phyloP scores from a whole-genome alignment of 2,797 vertebrate genomes.

The Coregonus suidteri region DNA sequence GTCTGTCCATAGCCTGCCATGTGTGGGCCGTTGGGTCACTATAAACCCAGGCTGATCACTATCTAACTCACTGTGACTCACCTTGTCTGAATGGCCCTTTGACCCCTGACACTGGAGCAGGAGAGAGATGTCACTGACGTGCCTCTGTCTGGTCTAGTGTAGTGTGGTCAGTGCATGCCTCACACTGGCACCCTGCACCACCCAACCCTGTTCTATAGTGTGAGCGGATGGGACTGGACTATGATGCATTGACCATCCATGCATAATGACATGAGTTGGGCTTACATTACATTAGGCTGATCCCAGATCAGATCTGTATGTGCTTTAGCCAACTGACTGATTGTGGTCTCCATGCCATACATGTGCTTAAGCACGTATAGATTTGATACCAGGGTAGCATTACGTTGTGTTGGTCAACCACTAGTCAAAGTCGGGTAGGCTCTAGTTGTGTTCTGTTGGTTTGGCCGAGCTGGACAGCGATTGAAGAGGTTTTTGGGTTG shows the following conservation, averaged over 20 bases:
- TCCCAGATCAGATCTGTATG: too few species aligned
- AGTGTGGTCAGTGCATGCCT: not conserved
- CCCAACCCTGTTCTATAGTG: not conserved
- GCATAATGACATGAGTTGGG: not conserved
- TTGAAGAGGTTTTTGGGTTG: not conserved
- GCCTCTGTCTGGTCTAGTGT: slow-evolving; percentile 21
- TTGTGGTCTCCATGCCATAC: too few species aligned
- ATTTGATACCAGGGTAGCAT: too few species aligned
- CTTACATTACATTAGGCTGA: too few species aligned
- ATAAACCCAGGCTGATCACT: slow-evolving; percentile 26
- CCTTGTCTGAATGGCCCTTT: slow-evolving; percentile 37
- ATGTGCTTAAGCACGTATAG: too few species aligned
- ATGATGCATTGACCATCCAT: not conserved
- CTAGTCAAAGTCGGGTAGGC: too few species aligned
- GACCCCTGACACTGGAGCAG: slow-evolving; percentile 41
- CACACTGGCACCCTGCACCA: not conserved
- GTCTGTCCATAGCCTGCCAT: not conserved
- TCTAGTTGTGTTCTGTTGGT: not conserved
- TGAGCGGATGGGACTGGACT: not conserved
- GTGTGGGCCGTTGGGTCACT: not conserved
- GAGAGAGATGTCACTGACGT: slow-evolving; percentile 34
- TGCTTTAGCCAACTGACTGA: too few species aligned
- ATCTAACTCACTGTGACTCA: slow-evolving; percentile 37
- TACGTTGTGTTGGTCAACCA: too few species aligned
- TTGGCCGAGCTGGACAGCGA: not conserved